Conservation (phyloP, 2,113 vertebrate genomes). For the Cynopterus brachyotis region DNA sequence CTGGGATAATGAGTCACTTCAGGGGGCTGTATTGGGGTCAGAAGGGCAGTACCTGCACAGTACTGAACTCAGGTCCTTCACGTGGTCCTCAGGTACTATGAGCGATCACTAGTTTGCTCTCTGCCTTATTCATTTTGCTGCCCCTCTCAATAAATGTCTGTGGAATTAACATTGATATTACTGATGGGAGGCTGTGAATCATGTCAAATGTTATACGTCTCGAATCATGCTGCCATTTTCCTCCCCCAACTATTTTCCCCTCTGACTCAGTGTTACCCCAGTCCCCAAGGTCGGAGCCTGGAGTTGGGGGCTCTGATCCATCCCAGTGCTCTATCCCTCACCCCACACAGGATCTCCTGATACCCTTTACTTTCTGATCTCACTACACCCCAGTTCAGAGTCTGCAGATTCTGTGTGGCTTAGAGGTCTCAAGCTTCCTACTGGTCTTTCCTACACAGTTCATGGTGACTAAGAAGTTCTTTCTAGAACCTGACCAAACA, state of each 20-base stretch:
- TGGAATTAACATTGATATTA: not conserved
- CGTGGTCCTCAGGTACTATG: not conserved
- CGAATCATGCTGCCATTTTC: not conserved
- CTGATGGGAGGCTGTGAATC: not conserved
- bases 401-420: not conserved
- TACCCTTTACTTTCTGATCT: not conserved
- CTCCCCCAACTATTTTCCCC: not conserved
- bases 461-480: not conserved
- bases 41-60: not conserved
- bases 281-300: too few relatives aligned
- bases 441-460: not conserved
- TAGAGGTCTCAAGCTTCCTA: not conserved
- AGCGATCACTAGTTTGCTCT: not conserved
- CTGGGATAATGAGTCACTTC: not conserved
- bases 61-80: fast-evolving
- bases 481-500: not conserved
- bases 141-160: not conserved
- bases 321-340: fast-evolving
- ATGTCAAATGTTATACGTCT: not conserved
- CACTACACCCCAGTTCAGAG: not conserved
- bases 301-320: not conserved
- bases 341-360: not conserved
- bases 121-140: not conserved
- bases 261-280: not conserved
- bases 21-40: not conserved